These are phyloP conservation scores for Coendou prehensilis DNA, from an alignment of 2,797 vertebrate genomes.

Conservation along the genomic window DNA sequence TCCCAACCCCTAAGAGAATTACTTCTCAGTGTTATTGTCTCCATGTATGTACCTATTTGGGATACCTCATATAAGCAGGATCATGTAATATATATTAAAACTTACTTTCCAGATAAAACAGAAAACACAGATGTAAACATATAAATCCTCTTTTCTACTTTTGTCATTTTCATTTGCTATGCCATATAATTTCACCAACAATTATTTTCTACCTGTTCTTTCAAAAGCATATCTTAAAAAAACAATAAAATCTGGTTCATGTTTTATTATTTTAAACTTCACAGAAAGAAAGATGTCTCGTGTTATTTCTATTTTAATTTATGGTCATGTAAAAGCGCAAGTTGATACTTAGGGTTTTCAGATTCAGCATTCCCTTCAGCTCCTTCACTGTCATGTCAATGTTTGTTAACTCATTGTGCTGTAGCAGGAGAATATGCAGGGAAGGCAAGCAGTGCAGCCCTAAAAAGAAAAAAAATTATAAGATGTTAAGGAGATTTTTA, in stretches of 20 bases:
- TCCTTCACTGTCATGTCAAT: slow-evolving; percentile 90
- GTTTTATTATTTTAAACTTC: slow-evolving; percentile 8
- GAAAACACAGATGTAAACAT: not conserved
- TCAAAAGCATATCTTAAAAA: slow-evolving; percentile 16
- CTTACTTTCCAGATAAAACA: not conserved
- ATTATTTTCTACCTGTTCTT: not conserved
- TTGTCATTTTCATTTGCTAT: not conserved
- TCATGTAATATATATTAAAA: not conserved
- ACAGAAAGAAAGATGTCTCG: not conserved
- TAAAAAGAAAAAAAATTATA: slow-evolving; percentile 71
- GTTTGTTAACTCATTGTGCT: slow-evolving; percentile 90
- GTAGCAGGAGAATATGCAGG: slow-evolving; percentile 89
- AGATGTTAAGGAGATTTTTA: not conserved
- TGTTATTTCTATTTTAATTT: not conserved
- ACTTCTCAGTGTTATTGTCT: not conserved
- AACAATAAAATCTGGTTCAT: not conserved
- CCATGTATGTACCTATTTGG: not conserved
- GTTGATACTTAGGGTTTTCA: slow-evolving; percentile 90
- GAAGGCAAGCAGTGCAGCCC: slow-evolving; percentile 88
- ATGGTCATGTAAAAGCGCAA: slow-evolving; percentile 53
- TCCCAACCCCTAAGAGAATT: not conserved
- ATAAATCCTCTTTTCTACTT: not conserved
- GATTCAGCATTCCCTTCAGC: slow-evolving; percentile 89
- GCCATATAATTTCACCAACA: not conserved
- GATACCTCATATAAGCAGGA: not conserved